Evolutionary conservation across 2,888 invertebrate species (phyloP).

Genomic region (Conistra vaccinii): DNA sequence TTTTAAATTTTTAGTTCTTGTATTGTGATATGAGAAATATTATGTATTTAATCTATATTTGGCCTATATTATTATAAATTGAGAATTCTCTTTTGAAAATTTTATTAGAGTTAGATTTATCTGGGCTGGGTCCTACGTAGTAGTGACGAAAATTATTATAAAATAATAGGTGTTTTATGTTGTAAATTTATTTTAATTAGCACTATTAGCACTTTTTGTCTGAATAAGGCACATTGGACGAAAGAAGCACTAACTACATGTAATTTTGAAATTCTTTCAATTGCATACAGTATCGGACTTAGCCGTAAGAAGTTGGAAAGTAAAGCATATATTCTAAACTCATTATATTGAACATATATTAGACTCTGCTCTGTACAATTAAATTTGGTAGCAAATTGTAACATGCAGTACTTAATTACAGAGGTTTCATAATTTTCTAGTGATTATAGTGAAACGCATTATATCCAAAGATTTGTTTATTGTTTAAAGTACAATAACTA

Average conservation of each 20-base stretch:
- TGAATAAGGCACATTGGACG: conserved; percentile 71
- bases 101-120: conserved; percentile 65
- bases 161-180: conserved; percentile 54
- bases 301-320: conserved; percentile 72
- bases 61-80: conserved; percentile 76
- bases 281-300: conserved; percentile 64
- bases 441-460: conserved; percentile 79
- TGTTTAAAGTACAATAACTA: conserved; percentile 86
- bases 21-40: conserved; percentile 74
- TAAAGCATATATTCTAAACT: conserved; percentile 90
- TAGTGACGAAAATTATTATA: conserved; percentile 52
- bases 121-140: conserved; percentile 54
- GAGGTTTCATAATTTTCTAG: conserved; percentile 74
- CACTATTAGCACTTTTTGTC: conserved; percentile 74
- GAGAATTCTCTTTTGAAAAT: conserved; percentile 67
- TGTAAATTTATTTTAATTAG: conserved; percentile 67
- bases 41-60: conserved; percentile 71
- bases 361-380: conserved; percentile 72
- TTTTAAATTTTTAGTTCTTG: conserved; percentile 67
- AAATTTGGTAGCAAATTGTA: conserved; percentile 71
- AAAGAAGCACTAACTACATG: conserved; percentile 65
- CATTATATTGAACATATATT: conserved; percentile 80
- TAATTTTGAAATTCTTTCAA: conserved; percentile 64
- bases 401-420: conserved; percentile 70
- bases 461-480: conserved; percentile 87